phyloP scores from a whole-genome alignment of 2,797 vertebrate species.

The Melanotaenia boesemani region DNA sequence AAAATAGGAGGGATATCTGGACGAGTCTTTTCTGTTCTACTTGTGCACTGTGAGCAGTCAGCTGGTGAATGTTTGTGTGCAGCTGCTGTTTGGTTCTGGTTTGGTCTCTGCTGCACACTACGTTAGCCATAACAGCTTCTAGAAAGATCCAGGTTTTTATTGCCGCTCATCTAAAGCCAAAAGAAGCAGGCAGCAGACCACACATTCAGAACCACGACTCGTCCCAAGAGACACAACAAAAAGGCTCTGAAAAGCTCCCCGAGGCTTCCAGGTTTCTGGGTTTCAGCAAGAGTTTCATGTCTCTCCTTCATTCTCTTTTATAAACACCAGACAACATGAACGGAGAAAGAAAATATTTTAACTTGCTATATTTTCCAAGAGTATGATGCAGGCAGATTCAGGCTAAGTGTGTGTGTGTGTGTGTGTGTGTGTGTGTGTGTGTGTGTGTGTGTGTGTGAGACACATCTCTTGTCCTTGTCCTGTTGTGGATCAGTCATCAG shows the following conservation, averaged over 20 bases:
- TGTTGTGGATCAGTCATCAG: neutral
- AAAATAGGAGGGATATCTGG: no score
- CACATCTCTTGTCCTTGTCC: no score
- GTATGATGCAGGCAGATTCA: no score
- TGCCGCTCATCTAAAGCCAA: slow-evolving; percentile 35
- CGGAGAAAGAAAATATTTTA: no score
- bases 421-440: neutral
- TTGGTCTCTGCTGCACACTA: slow-evolving; percentile 15
- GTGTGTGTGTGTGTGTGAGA: neutral
- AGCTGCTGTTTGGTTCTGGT: slow-evolving; percentile 35
- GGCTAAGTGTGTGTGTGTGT: neutral
- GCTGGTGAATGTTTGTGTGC: slow-evolving; percentile 8
- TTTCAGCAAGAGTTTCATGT: slow-evolving; percentile 8
- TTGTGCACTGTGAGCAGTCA: neutral
- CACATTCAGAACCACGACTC: slow-evolving; percentile 35
- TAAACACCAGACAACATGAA: neutral
- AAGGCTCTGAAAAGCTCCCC: slow-evolving; percentile 2
- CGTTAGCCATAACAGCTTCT: slow-evolving; percentile 4
- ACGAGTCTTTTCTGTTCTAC: no score
- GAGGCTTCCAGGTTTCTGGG: slow-evolving; percentile 42
- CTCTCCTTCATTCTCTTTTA: no score
- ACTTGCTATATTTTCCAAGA: no score
- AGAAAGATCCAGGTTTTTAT: slow-evolving; percentile 37
- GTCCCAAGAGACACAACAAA: slow-evolving; percentile 22
- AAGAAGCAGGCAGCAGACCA: slow-evolving; percentile 26